Base-by-base conservation (phyloP, 2,888 invertebrate genomes). In the Monoplex corrugatus region DNA sequence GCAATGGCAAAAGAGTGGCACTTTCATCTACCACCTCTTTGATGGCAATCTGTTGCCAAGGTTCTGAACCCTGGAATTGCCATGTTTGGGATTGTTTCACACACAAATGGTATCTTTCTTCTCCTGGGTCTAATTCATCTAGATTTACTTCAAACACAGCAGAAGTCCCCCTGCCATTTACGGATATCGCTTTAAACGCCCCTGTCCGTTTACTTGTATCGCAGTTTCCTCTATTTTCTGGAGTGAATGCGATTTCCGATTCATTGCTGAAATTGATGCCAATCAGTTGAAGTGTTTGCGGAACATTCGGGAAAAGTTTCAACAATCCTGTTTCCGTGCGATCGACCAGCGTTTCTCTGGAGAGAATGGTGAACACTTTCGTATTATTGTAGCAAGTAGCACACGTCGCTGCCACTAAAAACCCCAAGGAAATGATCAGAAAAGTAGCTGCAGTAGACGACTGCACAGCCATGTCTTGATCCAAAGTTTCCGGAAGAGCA, bases 1-100 rank as follows among this genome's bases (percentile, higher is more conserved):
- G 95, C 10, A 96, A 40, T 23, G 96, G 96, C 68, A 96, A 84
- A 28, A 95, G 89, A 6, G 93, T 93, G 19, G 86, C 87, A 23
- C 88, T 89, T 35, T 89, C 86, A 23, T 89, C 91, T 44, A 89
- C 90, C 38, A 45, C 75, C 2, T 91, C 91, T 87, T 89, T 75
- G 19, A 92, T 90, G 5, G 90, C 72, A 57, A 94, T 88, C 32
- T 91, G 90, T 10, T 93, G n/a, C 91, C 92, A 93, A 2, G 90
- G 88, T 5, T 93, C 90, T 0, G 89, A 86, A 16, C 94, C 95
- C 87, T 94, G 94, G 86, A 94, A 94, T 32, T 91, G 88, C 93
- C 93, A 94, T 28, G 91, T 85, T 40, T 88, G 85, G 10, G 89
- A 19, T 6, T 92, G 89, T 86, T 91, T 92, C 1, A 94, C 90